Evolutionary conservation across 1,140 invertebrate genomes (phyloP).

Genomic region (Pantala flavescens): DNA sequence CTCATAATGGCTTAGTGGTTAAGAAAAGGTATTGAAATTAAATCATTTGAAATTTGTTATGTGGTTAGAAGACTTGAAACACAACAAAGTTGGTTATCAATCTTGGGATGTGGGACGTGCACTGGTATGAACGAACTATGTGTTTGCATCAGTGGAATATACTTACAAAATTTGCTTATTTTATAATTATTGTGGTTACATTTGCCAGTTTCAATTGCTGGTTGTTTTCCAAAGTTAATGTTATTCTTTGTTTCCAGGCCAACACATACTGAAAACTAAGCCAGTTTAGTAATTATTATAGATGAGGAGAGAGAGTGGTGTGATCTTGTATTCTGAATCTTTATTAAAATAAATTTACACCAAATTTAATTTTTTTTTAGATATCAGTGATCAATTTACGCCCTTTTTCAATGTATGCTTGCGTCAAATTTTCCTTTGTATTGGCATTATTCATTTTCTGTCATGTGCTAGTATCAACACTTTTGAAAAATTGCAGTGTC

Average conservation of each 20-base stretch:
- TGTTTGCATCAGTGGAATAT: slow-evolving; percentile 2
- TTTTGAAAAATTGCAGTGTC: too few relatives aligned
- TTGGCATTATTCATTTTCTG: too few relatives aligned
- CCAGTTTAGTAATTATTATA: neutral
- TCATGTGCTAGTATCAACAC: too few relatives aligned
- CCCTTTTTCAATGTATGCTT: too few relatives aligned
- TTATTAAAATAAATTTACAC: neutral
- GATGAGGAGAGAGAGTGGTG: neutral
- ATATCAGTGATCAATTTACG: too few relatives aligned
- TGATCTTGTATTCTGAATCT: slow-evolving; percentile 2
- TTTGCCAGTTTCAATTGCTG: neutral
- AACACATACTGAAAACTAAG: neutral
- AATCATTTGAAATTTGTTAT: neutral
- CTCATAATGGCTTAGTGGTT: neutral
- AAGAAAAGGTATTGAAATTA: neutral
- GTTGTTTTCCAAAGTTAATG: neutral
- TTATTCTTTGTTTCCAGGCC: neutral
- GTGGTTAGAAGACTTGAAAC: neutral
- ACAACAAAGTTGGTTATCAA: too few relatives aligned
- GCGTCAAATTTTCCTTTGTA: too few relatives aligned
- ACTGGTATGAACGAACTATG: slow-evolving; percentile 1
- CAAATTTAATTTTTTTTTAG: neutral
- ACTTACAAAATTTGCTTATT: neutral
- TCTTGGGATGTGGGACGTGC: neutral
- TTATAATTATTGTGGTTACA: neutral